Evolutionary conservation across 1,140 invertebrate species (phyloP).

Genomic region (Proales similis): DNA sequence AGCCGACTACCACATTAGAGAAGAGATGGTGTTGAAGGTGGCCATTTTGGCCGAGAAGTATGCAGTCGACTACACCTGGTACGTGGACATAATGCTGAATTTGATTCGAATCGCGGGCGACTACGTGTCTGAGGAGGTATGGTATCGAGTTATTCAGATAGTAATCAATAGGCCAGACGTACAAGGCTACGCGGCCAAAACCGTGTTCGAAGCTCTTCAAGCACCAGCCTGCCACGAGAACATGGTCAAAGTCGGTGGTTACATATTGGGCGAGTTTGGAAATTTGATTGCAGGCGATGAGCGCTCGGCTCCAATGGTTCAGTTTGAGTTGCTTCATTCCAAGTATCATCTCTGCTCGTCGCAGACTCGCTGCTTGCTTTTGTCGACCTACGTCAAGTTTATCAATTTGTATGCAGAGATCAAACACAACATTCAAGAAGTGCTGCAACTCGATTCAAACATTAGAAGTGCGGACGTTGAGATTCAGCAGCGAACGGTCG

Average conservation of each 20-base stretch:
- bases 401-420: slow-evolving; percentile 99
- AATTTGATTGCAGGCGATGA: slow-evolving; percentile 98
- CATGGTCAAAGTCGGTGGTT: slow-evolving; percentile 99
- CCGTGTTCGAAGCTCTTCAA: slow-evolving; percentile 90
- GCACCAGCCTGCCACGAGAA: slow-evolving; percentile 99
- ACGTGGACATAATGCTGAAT: slow-evolving; percentile 98
- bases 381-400: slow-evolving; percentile 99
- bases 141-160: slow-evolving; percentile 99
- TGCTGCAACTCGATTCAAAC: slow-evolving; percentile 90
- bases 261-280: slow-evolving; percentile 98
- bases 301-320: slow-evolving; percentile 78
- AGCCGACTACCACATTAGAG: slow-evolving; percentile 97
- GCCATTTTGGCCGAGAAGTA: slow-evolving; percentile 99
- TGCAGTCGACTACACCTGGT: slow-evolving; percentile 97
- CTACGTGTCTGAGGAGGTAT: slow-evolving; percentile 88
- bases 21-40: slow-evolving; percentile 99
- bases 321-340: slow-evolving; percentile 92
- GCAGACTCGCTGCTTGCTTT: slow-evolving; percentile 82
- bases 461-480: slow-evolving; percentile 93
- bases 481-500: slow-evolving; percentile 91
- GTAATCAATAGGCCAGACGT: slow-evolving; percentile 99
- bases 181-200: slow-evolving; percentile 93
- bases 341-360: slow-evolving; percentile 90
- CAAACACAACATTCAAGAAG: slow-evolving; percentile 87
- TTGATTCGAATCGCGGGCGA: slow-evolving; percentile 98